Evolutionary conservation across 2,888 invertebrate species (phyloP).

Genomic region (Ptilodon capucinus): DNA sequence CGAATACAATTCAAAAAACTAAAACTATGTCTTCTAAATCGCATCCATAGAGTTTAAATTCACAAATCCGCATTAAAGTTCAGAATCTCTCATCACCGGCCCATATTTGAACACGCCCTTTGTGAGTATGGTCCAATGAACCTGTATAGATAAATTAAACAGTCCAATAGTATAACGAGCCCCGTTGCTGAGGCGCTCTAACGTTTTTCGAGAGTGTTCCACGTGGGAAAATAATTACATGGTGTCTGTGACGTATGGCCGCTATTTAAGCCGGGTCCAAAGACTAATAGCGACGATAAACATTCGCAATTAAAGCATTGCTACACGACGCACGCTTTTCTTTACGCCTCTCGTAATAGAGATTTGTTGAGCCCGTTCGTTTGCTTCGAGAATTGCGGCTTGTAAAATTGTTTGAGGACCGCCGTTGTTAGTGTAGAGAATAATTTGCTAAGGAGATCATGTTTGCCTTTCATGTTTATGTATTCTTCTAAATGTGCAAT

Average conservation of each 20-base stretch:
- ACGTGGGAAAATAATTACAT: conserved; percentile 79
- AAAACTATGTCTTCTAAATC: not conserved
- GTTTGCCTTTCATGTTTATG: not conserved
- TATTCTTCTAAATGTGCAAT: not conserved
- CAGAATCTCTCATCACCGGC: conserved; percentile 26
- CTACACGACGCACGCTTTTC: conserved; percentile 79
- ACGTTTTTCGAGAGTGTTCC: conserved; percentile 71
- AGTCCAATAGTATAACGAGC: conserved; percentile 55
- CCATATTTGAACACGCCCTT: conserved; percentile 42
- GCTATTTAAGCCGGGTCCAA: conserved; percentile 75
- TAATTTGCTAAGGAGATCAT: conserved; percentile 7
- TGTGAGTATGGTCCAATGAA: conserved; percentile 46
- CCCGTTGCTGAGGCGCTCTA: conserved; percentile 51
- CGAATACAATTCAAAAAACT: no score
- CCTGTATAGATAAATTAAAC: conserved; percentile 69
- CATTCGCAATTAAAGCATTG: conserved; percentile 80
- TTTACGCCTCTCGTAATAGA: conserved; percentile 72
- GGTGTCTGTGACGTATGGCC: conserved; percentile 74
- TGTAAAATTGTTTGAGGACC: conserved; percentile 29
- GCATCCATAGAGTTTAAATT: not conserved
- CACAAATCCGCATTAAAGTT: conserved; percentile 14
- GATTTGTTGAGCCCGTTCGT: conserved; percentile 60
- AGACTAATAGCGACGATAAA: conserved; percentile 79
- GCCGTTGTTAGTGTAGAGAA: conserved; percentile 17
- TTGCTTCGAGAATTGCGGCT: conserved; percentile 37